phyloP scores from a whole-genome alignment of 2,113 vertebrate genomes.

The Isichthys henryi region DNA sequence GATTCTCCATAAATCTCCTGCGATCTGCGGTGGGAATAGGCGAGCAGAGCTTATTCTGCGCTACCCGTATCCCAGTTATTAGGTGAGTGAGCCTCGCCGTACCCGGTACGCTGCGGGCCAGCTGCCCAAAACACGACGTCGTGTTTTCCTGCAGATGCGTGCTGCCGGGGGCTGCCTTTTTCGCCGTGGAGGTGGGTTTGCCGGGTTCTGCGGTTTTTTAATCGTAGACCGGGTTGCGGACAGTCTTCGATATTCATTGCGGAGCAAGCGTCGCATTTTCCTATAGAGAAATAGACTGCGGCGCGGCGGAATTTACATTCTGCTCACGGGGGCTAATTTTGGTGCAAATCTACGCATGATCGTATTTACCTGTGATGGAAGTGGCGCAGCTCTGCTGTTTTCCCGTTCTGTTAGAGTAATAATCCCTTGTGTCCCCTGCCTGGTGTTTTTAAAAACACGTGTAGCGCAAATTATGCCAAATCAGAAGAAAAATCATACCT shows the following conservation, averaged over 20 bases:
- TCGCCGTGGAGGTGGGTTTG: neutral
- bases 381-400: neutral
- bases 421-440: neutral
- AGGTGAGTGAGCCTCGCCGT: conserved; percentile 45
- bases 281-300: neutral
- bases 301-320: neutral
- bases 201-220: neutral
- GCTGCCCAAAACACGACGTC: neutral
- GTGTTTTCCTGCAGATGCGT: neutral
- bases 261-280: neutral
- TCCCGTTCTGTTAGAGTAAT: neutral
- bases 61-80: conserved; percentile 46
- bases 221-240: neutral
- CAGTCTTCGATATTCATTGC: neutral
- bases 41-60: conserved; percentile 44
- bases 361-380: neutral
- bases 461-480: neutral
- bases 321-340: neutral
- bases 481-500: neutral
- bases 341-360: neutral
- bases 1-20: conserved; percentile 30
- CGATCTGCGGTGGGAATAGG: conserved; percentile 38
- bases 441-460: neutral
- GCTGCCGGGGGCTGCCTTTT: neutral
- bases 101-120: neutral